Evolutionary conservation across 2,888 invertebrate species (phyloP), one percentile per base, ranked within the genome.

Genomic region (Netelia melanura): DNA sequence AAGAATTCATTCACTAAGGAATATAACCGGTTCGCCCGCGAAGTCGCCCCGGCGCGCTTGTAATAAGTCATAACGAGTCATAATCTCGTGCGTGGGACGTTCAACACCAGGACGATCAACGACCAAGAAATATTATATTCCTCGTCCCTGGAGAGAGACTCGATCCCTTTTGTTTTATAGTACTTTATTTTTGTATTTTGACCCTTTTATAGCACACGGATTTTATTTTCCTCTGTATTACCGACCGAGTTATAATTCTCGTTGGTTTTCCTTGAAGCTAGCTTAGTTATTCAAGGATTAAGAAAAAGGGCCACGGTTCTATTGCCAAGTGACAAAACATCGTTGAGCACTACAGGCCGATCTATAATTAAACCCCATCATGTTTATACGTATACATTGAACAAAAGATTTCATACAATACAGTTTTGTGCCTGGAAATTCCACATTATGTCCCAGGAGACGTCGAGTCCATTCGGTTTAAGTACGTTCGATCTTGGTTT

Each of bases 61-160:
- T 85, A 82, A 85, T 82, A 85, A 85, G 85, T 85, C 82, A 85
- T 83, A 85, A 85, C 79, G 82, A 85, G 79, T 85, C 85, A 80
- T 85, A 85, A 85, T 85, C 82, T 76, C 48, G 67, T 56, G 82
- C 82, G 85, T 82, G 85, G 85, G 85, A 83, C 43, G 82, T 56
- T 10, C 67, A 58, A 75, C 65, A 85, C 79, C 65, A 64, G 64
- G 74, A 71, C 70, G 80, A 78, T 52, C 48, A 10, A 54, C 65
- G 67, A 61, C 48, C 23, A 21, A 72, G 48, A 23, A 70, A 80
- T 65, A 72, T 56, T 72, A 80, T 58, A 72, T 58, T 78, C 30
- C 52, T 68, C 14, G 38, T 21, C 14, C 68, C 38, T 17, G 21
- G 62, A 6, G 38, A 38, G 38, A 62, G 61, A 43, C 70, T 74